phyloP scores from a whole-genome alignment of 2,888 invertebrate species.

The Endotricha flammealis region DNA sequence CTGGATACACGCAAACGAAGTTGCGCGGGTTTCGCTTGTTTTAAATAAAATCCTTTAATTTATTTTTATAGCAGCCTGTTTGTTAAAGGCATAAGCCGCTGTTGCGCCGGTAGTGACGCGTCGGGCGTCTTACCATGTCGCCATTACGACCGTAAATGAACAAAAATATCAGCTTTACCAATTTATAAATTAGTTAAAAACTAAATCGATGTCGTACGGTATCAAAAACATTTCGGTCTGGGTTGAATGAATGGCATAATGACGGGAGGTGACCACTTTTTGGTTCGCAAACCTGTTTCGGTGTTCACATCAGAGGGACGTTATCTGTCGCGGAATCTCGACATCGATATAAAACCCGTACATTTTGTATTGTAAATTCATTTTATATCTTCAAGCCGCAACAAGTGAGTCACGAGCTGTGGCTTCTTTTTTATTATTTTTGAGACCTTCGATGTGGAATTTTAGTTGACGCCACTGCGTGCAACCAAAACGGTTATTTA shows the following conservation, averaged over 20 bases:
- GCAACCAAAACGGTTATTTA: slow-evolving; percentile 7
- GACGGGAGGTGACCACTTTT: slow-evolving; percentile 38
- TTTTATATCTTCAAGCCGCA: slow-evolving; percentile 27
- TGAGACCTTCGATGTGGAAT: slow-evolving; percentile 12
- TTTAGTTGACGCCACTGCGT: slow-evolving; percentile 13
- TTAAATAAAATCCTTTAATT: too few relatives aligned
- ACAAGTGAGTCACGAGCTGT: slow-evolving; percentile 28
- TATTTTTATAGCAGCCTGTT: too few relatives aligned
- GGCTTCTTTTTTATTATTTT: slow-evolving; percentile 6
- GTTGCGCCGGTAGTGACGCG: too few relatives aligned
- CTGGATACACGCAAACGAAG: too few relatives aligned
- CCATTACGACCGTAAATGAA: slow-evolving; percentile 10
- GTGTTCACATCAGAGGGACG: slow-evolving; percentile 33
- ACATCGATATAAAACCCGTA: slow-evolving; percentile 41
- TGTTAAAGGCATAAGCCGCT: too few relatives aligned
- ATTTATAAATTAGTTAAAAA: slow-evolving; percentile 31
- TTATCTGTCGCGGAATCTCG: slow-evolving; percentile 43
- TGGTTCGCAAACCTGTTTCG: slow-evolving; percentile 43
- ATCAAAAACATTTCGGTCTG: slow-evolving; percentile 26
- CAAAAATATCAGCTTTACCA: slow-evolving; percentile 20
- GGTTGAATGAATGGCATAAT: slow-evolving; percentile 48
- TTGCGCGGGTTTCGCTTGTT: too few relatives aligned
- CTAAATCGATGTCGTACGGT: slow-evolving; percentile 34
- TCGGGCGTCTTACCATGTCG: slow-evolving; percentile 22
- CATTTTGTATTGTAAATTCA: slow-evolving; percentile 39